Evolutionary conservation across 2,113 vertebrate genomes (phyloP), one percentile per base, ranked within the genome.

Genomic region (Theropithecus gelada): DNA sequence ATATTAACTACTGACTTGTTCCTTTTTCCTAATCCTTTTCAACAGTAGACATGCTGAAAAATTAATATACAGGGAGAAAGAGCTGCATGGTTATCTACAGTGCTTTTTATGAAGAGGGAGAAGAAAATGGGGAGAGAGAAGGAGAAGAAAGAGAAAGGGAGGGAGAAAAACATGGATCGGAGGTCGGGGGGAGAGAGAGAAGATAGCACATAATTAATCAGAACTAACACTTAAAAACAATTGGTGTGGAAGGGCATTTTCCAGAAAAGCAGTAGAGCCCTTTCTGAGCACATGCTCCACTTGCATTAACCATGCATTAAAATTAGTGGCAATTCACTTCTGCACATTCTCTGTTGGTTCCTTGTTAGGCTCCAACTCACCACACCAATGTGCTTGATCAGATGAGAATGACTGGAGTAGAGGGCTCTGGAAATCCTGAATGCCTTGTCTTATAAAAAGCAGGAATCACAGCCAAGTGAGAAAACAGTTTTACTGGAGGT

Each of bases 141-240:
- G 50, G 38, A n/a, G 43, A 35, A 32, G 9, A 30, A 17, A 59
- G 27, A 96, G 13, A 96, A 91, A 98, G 0, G 18, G 5, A 25
- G 2, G 12, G 35, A 57, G 9, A n/a, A 12, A 30, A 32, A 64
- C 12, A 6, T 32, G 27, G 85, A 11, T 2, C 4, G 18, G 59
- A 32, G 32, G 27, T 11, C 5, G 14, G 20, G 6, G 48, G 38
- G 32, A 45, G 96, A 97, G 96, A 97, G 16, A 38, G 97, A 94
- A 97, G 59, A 72, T 75, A 94, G 97, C 97, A 98, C 97, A 97
- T 52, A 76, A 97, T 98, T 98, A 98, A 98, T 98, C 97, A 97
- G 98, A 98, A 98, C 97, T 96, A 98, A 97, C 97, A 98, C 98
- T 98, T 98, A 88, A 97, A 93, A 98, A 93, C 97, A 98, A 97